Percentiles rank a stretch among this genome's conserved stretches.
Conservation (phyloP, 2,797 vertebrate species). For the Chrysolophus pictus region DNA sequence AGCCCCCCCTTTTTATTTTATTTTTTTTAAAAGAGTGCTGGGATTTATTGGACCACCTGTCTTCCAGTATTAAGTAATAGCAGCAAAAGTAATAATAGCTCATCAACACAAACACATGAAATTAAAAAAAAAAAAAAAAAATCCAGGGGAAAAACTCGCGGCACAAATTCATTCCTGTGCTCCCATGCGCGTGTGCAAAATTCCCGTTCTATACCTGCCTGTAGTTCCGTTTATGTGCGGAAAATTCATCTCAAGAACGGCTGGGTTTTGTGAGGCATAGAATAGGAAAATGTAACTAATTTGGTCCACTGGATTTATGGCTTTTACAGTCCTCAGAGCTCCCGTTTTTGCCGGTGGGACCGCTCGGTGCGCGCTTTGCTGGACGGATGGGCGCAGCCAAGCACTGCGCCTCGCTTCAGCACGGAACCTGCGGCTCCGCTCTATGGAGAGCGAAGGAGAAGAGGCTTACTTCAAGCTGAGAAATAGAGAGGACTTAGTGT, state of each 20-base stretch:
- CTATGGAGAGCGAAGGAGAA: background rate
- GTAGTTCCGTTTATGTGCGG: background rate
- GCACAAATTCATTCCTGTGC: slow-evolving; percentile 25
- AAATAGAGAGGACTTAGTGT: rapidly evolving
- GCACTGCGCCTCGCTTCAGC: background rate
- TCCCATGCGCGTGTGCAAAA: background rate
- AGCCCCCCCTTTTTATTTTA: background rate
- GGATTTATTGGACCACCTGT: slow-evolving; percentile 46
- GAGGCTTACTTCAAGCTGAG: background rate
- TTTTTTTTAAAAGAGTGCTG: background rate
- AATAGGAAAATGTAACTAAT: slow-evolving; percentile 43
- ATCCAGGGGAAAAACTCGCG: background rate
- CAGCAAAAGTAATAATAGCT: background rate
- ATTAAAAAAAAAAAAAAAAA: background rate
- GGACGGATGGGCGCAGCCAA: background rate
- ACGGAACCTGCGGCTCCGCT: background rate
- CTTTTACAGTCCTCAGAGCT: slow-evolving; percentile 40
- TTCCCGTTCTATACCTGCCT: slow-evolving; percentile 3
- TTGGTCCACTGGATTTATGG: slow-evolving; percentile 52
- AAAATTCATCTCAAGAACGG: background rate
- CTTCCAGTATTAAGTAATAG: slow-evolving; percentile 13
- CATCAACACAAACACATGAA: background rate
- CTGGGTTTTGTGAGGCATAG: slow-evolving; percentile 53
- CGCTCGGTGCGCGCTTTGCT: rapidly evolving
- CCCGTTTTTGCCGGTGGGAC: background rate